These are phyloP conservation scores for Lepidocyrtinus sp. DNA, from an alignment of 2,888 invertebrate genomes.

Conservation along the genomic window DNA sequence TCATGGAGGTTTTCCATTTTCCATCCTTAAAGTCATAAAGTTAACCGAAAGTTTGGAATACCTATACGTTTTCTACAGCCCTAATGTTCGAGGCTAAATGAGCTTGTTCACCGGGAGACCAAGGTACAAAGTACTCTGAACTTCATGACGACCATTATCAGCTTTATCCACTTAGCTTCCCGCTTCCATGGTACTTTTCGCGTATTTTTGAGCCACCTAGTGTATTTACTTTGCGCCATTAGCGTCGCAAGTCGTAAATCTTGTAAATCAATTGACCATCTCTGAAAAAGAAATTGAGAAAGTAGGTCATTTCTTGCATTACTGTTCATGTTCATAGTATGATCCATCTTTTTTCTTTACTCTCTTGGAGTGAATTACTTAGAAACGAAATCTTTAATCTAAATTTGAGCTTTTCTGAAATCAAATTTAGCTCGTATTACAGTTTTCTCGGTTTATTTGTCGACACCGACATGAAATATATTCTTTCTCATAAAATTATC, in stretches of 20 bases:
- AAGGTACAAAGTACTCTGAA: not conserved
- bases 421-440: not conserved
- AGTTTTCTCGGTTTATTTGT: too few species aligned
- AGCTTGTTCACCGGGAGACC: too few species aligned
- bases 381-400: not conserved
- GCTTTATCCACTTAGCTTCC: not conserved
- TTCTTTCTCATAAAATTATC: too few species aligned
- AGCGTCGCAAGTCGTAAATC: slow-evolving; percentile 37
- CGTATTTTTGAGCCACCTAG: not conserved
- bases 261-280: slow-evolving; percentile 46
- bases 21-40: too few species aligned
- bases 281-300: slow-evolving; percentile 37
- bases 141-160: not conserved
- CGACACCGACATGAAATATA: too few species aligned
- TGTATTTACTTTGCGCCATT: slow-evolving; percentile 4
- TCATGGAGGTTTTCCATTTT: too few species aligned
- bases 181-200: not conserved
- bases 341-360: slow-evolving; percentile 14
- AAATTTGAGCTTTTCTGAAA: slow-evolving; percentile 8
- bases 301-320: slow-evolving; percentile 34
- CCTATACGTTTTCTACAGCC: too few species aligned
- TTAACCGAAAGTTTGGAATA: too few species aligned
- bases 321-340: slow-evolving; percentile 9
- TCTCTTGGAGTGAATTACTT: not conserved
- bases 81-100: too few species aligned